Base-by-base conservation (phyloP, 2,113 vertebrate species). In the Spea multiplicata region DNA sequence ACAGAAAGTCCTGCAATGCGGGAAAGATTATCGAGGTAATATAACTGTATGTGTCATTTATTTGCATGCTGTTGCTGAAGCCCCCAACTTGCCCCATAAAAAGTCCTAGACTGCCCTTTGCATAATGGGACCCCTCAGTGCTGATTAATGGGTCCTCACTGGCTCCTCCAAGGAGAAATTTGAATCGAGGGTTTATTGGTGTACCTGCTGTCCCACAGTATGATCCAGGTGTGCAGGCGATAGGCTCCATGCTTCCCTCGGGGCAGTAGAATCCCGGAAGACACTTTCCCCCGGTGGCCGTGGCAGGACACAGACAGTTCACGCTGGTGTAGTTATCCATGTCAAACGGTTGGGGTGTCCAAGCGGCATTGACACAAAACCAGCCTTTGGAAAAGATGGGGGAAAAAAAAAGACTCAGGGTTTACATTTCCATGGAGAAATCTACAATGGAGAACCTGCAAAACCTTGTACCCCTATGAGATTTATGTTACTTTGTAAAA, bases 271-370 rank as follows among this genome's bases (percentile, higher is more conserved):
- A 96, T 13, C 96, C 95, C 5, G 88, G 87, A 1, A 90, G 88
- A 83, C 96, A 97, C 84, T 91, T 94, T 7, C 95, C 96, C 57
- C 95, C 96, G 0, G 95, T 97, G 83, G 95, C 93, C 0, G 95
- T 96, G 71, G 95, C 96, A 2, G 96, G 96, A 66, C 96, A 98
- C 16, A 97, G 92, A 84, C 96, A 98, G 86, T 96, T 96, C 64
- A 93, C 87, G 4, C 82, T 97, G 83, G 96, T 99, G 85, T 97
- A 97, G 85, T 97, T 97, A 86, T 99, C 96, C 83, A 98, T 88
- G 84, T 98, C 95, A 52, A 97, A 98, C 3, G 97, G 96, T 61
- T 89, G 93, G 0, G 95, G 88, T 3, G 92, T 96, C 96, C 96
- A 98, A 0, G 95, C 95, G 64, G 95, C 95, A 0, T 90, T 96